Conservation (phyloP, 2,888 invertebrate genomes). For the Fragum fragum region DNA sequence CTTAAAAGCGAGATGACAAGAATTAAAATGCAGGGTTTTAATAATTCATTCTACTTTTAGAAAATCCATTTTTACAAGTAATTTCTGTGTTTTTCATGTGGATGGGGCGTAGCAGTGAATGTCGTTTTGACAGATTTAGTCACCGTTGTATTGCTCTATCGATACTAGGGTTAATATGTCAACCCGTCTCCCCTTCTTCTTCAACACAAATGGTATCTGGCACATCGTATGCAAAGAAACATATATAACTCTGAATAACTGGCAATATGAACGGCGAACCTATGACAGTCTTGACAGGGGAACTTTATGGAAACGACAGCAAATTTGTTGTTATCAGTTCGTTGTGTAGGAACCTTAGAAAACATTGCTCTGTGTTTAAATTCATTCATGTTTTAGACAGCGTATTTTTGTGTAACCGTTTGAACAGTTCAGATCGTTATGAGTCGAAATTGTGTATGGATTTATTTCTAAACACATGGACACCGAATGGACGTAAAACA, state of each 20-base stretch:
- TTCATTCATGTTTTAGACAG: neutral
- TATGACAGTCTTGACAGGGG: slow-evolving; percentile 65
- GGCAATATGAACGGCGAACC: slow-evolving; percentile 59
- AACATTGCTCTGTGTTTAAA: slow-evolving; percentile 19
- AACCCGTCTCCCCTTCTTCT: slow-evolving; percentile 59
- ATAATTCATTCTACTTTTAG: slow-evolving; percentile 15
- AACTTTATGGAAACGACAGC: slow-evolving; percentile 50
- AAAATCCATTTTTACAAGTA: slow-evolving; percentile 3
- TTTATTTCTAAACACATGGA: neutral
- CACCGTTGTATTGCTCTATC: slow-evolving; percentile 55
- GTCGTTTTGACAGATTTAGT: slow-evolving; percentile 62
- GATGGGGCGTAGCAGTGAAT: slow-evolving; percentile 42
- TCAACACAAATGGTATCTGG: slow-evolving; percentile 68
- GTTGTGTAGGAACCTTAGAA: slow-evolving; percentile 37
- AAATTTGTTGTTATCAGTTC: slow-evolving; percentile 54
- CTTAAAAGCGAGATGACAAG: neutral
- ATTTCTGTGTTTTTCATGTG: slow-evolving; percentile 12
- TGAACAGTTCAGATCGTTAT: neutral
- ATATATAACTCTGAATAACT: slow-evolving; percentile 66
- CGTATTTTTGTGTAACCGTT: neutral
- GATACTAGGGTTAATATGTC: slow-evolving; percentile 59
- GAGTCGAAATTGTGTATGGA: neutral
- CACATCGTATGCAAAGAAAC: slow-evolving; percentile 66
- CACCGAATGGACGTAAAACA: too few relatives aligned
- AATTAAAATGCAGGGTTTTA: slow-evolving; percentile 16